These are phyloP conservation scores for Odontesthes bonariensis DNA, from an alignment of 2,113 vertebrate species.

Conservation along the genomic window DNA sequence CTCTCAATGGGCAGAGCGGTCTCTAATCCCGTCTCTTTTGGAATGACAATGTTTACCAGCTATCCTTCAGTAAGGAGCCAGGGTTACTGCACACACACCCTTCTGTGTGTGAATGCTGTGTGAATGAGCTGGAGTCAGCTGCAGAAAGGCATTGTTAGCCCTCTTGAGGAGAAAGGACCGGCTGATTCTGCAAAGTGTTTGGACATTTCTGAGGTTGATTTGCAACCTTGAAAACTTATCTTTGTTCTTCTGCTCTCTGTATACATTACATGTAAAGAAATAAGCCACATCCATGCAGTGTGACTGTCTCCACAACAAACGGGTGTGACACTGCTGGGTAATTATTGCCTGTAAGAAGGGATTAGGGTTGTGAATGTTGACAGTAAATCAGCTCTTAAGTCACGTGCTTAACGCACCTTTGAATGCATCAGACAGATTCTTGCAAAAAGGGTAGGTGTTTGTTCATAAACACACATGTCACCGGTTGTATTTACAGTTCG, in stretches of 20 bases:
- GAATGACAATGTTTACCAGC: slow-evolving; percentile 81
- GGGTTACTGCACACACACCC: slow-evolving; percentile 68
- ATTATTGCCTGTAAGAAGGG: slow-evolving; percentile 78
- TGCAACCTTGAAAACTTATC: slow-evolving; percentile 7
- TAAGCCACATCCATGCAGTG: slow-evolving; percentile 9
- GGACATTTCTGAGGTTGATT: slow-evolving; percentile 12
- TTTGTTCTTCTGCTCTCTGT: slow-evolving; percentile 8
- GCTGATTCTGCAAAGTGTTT: neutral
- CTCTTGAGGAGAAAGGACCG: slow-evolving; percentile 38
- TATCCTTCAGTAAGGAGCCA: slow-evolving; percentile 76
- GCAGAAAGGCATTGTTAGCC: slow-evolving; percentile 49
- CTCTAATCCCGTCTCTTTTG: slow-evolving; percentile 78
- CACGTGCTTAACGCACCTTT: slow-evolving; percentile 65
- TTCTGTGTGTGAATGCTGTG: slow-evolving; percentile 59
- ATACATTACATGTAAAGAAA: slow-evolving; percentile 15
- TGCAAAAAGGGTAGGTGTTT: slow-evolving; percentile 51
- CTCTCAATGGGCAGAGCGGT: slow-evolving; percentile 69
- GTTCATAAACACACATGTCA: slow-evolving; percentile 1
- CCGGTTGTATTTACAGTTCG: neutral
- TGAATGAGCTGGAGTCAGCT: slow-evolving; percentile 42
- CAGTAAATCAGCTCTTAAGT: slow-evolving; percentile 74
- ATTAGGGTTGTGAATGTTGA: slow-evolving; percentile 78
- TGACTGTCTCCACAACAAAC: slow-evolving; percentile 53
- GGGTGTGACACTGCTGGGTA: slow-evolving; percentile 56
- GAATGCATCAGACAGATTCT: slow-evolving; percentile 67